These are phyloP conservation scores for Pristionchus maxplancki DNA, from an alignment of 2,888 invertebrate genomes.

Conservation along the genomic window DNA sequence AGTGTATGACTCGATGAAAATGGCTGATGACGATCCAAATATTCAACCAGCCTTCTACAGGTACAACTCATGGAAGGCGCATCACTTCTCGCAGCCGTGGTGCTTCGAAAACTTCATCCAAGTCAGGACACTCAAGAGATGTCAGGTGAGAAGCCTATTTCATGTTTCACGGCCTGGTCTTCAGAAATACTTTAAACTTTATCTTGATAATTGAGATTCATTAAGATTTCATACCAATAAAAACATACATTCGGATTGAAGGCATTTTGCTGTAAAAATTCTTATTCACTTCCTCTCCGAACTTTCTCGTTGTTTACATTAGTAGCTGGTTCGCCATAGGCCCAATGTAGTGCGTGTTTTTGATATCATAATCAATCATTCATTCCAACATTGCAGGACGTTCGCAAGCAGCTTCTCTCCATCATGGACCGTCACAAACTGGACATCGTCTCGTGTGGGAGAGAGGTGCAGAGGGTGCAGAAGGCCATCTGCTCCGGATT, in stretches of 20 bases:
- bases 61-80: conserved; percentile 99
- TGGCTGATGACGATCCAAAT: no score
- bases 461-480: conserved; percentile 94
- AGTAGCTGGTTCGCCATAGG: no score
- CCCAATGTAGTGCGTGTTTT: no score
- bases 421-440: conserved; percentile 87
- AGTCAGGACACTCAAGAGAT: conserved; percentile 94
- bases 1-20: no score
- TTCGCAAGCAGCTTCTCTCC: conserved; percentile 91
- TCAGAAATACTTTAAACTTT: no score
- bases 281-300: no score
- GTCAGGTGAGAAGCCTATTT: conserved; percentile 78
- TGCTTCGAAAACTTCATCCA: conserved; percentile 99
- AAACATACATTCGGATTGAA: no score
- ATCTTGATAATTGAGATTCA: no score
- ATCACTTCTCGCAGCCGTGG: conserved; percentile 99
- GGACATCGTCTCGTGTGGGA: conserved; percentile 96
- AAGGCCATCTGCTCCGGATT: conserved; percentile 96
- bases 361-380: no score
- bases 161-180: neutral
- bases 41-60: conserved; percentile 5
- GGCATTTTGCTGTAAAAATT: no score
- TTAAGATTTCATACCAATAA: no score
- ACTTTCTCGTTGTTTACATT: no score
- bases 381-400: conserved; percentile 93